Percentiles rank a stretch among this genome's conserved stretches.
phyloP scores from a whole-genome alignment of 2,888 invertebrate genomes.

The Salticus scenicus region DNA sequence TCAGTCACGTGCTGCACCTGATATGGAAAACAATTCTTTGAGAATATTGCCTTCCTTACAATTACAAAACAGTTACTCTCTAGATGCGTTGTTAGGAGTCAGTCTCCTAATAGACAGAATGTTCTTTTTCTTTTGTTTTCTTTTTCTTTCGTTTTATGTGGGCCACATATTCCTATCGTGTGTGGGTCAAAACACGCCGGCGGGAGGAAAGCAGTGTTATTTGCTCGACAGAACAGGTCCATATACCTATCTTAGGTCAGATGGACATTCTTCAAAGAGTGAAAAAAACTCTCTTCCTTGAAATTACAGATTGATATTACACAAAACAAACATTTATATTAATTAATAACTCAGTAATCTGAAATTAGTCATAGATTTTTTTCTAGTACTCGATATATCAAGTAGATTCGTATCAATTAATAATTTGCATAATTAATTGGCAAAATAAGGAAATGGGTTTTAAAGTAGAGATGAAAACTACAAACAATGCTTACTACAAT shows the following conservation, averaged over 20 bases:
- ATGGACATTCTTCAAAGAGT: not conserved
- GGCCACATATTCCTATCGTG: conserved; percentile 1
- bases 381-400: no score
- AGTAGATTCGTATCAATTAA: no score
- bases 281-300: not conserved
- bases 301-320: not conserved
- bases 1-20: no score
- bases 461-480: no score
- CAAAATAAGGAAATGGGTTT: no score
- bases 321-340: no score
- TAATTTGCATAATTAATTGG: no score
- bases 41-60: not conserved
- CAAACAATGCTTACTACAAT: no score
- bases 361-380: no score
- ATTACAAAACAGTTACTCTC: not conserved
- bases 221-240: not conserved
- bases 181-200: not conserved
- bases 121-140: no score
- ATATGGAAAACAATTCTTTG: no score
- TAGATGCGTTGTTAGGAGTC: not conserved
- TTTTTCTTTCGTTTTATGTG: not conserved
- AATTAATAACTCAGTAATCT: no score
- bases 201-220: not conserved
- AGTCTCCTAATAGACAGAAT: not conserved
- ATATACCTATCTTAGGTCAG: not conserved